Evolutionary conservation across 92 coral and sea anemone genomes (phyloP).

Genomic region (Zoanthus solanderi): DNA sequence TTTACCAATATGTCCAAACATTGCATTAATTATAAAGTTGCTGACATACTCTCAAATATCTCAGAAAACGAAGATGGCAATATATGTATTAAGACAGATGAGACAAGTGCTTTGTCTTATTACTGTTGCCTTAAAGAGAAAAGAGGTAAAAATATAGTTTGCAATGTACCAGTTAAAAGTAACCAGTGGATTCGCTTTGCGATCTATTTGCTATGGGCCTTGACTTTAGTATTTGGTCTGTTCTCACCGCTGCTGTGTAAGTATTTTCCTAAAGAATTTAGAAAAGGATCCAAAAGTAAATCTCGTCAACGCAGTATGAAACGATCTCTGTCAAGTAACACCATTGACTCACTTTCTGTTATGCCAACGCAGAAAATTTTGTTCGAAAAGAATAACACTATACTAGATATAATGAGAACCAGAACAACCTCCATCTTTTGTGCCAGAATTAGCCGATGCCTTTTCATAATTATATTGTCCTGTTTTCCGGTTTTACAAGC

Average conservation of each 20-base stretch:
- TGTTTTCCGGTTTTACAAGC: constrained; percentile 86
- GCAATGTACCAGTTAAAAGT: constrained; percentile 61
- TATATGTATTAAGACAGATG: constrained; percentile 55
- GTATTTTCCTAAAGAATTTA: constrained; percentile 92
- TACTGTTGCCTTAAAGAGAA: constrained; percentile 56
- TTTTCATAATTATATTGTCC: constrained; percentile 79
- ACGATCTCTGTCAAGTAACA: constrained; percentile 58
- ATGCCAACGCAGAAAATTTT: constrained; percentile 57
- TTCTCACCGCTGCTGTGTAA: constrained; percentile 88
- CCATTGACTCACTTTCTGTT: constrained; percentile 60
- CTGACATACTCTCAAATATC: constrained; percentile 30
- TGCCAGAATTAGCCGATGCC: constrained; percentile 91
- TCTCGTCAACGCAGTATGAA: constrained; percentile 50
- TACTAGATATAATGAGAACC: constrained; percentile 72
- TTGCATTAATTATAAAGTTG: constrained; percentile 50
- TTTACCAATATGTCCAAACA: constrained; percentile 49
- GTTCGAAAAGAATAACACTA: constrained; percentile 74
- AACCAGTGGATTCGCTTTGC: constrained; percentile 85
- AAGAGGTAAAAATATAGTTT: constrained; percentile 50
- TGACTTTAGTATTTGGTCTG: constrained; percentile 76
- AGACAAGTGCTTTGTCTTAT: constrained; percentile 53
- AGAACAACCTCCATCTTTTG: constrained; percentile 73
- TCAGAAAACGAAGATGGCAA: constrained; percentile 44
- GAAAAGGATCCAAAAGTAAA: constrained; percentile 63
- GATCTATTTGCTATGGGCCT: constrained; percentile 70